Base-by-base conservation (phyloP, 2,113 vertebrate species). In the Leptobrachium ailaonicum region DNA sequence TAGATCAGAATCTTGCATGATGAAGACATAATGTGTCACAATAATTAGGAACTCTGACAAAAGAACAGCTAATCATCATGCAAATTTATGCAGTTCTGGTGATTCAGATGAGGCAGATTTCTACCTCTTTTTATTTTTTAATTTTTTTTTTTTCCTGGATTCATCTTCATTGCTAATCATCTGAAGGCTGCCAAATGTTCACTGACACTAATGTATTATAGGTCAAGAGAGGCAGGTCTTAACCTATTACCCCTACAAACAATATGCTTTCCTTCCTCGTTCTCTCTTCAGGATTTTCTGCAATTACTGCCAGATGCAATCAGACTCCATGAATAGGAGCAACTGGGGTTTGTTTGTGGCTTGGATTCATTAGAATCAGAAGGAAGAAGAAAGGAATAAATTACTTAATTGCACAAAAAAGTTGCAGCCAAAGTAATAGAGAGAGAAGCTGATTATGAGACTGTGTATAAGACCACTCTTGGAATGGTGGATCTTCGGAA, bases 381-480 rank as follows among this genome's bases (percentile, higher is more conserved):
- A 94, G 95, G 96, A 94, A 89, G 92, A 99, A 98, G 96, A 99
- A 98, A 98, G 96, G 97, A 98, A 98, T 98, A 98, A 99, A 99
- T 98, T 97, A 98, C 96, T 98, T 98, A 98, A 98, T 98, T 99
- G 96, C 94, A 95, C 93, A 95, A 97, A 97, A 96, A 96, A 97
- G 95, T 95, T 94, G 94, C 94, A 94, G 95, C 92, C 92, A 92
- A 94, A 94, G 94, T 94, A 91, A 89, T 92, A 91, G 94, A 88
- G 91, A 93, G 92, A 93, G 91, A 92, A 90, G 88, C 90, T 93
- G 93, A 95, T 95, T 94, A 94, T 94, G 93, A 91, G 91, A 95
- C 93, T 93, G 91, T 87, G 92, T 86, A 94, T 94, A 93, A 92
- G 95, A 92, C 95, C 94, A 95, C 93, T 97, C 94, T 95, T 95